A percentile compares a stretch with the other conserved stretches of the same genome.
Conservation (phyloP, 92 coral and sea anemone species). For the Phenganax subtilis region DNA sequence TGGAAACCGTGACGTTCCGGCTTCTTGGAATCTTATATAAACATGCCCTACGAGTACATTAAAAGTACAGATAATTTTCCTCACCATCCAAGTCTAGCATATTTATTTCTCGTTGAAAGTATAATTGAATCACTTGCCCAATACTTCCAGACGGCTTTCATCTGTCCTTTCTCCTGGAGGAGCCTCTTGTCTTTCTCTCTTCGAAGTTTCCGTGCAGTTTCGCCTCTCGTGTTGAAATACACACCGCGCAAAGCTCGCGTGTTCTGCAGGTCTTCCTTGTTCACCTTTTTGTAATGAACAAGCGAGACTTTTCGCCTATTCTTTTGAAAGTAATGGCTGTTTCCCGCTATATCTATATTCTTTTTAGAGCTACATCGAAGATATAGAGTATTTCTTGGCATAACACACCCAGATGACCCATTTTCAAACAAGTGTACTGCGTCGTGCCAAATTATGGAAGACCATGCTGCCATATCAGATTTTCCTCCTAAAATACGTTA, state of each 20-base stretch:
- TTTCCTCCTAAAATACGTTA: conserved; percentile 61
- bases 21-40: too few relatives aligned
- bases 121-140: conserved; percentile 30
- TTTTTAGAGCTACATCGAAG: conserved; percentile 61
- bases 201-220: background rate
- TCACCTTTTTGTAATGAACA: conserved; percentile 31
- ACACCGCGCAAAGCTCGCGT: conserved; percentile 56
- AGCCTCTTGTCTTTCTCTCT: background rate
- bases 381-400: conserved; percentile 75
- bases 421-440: conserved; percentile 80
- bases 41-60: too few relatives aligned
- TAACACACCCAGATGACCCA: conserved; percentile 62
- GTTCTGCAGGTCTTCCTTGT: conserved; percentile 48
- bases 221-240: conserved; percentile 27
- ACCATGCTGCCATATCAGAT: conserved; percentile 98
- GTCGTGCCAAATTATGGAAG: conserved; percentile 78
- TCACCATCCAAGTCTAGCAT: conserved; percentile 91
- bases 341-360: conserved; percentile 9
- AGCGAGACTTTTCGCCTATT: conserved; percentile 29
- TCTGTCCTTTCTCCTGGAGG: background rate
- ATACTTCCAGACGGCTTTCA: background rate
- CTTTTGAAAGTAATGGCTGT: background rate
- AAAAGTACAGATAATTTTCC: background rate
- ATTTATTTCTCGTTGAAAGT: conserved; percentile 62
- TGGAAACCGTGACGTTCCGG: too few relatives aligned